Percentiles rank a stretch among this genome's conserved stretches.
phyloP scores from a whole-genome alignment of 2,113 vertebrate species.

The Picathartes gymnocephalus region DNA sequence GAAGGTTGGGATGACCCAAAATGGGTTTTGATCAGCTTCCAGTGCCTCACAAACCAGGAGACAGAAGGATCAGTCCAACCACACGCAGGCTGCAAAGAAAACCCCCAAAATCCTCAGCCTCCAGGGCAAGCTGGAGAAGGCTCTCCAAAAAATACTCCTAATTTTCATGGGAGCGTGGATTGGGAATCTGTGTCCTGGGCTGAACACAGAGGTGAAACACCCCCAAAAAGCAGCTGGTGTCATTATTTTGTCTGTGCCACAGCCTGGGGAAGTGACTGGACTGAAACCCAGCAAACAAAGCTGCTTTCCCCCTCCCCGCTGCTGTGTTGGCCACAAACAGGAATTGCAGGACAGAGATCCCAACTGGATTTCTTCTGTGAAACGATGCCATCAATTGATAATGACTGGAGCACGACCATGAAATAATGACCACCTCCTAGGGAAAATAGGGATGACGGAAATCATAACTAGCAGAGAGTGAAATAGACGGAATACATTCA shows the following conservation, averaged over 20 bases:
- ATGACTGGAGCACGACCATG: not conserved
- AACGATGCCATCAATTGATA: not conserved
- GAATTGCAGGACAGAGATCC: not conserved
- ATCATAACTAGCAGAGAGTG: not conserved
- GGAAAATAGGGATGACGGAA: not conserved
- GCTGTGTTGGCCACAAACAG: accelerated
- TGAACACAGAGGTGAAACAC: not conserved
- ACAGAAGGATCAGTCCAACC: not conserved
- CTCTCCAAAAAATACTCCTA: accelerated
- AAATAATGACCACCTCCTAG: not conserved
- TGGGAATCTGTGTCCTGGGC: not conserved
- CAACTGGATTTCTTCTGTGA: not conserved
- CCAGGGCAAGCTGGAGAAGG: not conserved
- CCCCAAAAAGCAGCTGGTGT: not conserved
- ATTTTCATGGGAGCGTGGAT: not conserved
- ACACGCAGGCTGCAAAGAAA: not conserved
- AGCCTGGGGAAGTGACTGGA: not conserved
- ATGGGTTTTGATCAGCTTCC: not conserved
- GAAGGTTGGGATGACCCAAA: not conserved
- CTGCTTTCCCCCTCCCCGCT: not conserved
- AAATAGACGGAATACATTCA: not conserved
- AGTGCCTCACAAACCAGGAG: accelerated
- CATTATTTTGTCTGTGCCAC: not conserved
- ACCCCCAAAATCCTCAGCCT: not conserved
- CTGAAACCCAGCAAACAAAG: not conserved